A percentile compares a stretch with the other conserved stretches of the same genome.
Conservation (phyloP, 2,113 vertebrate genomes). For the Paracanthobrama guichenoti region DNA sequence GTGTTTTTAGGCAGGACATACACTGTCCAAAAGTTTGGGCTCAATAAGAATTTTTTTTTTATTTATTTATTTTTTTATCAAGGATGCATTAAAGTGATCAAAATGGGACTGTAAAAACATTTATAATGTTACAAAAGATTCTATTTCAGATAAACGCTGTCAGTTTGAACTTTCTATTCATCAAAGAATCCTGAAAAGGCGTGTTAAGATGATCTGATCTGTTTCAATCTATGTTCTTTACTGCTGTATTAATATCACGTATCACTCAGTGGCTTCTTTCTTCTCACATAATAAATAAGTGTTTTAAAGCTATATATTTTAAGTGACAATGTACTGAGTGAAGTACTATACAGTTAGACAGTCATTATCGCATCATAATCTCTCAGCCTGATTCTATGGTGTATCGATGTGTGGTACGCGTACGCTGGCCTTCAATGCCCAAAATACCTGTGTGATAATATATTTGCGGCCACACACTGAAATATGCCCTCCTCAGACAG, state of each 20-base stretch:
- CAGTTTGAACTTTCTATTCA: neutral
- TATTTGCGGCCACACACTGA: neutral
- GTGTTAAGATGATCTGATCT: neutral
- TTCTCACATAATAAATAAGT: neutral
- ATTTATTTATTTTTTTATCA: neutral
- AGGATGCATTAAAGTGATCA: neutral
- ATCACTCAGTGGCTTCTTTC: neutral
- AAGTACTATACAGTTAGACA: neutral
- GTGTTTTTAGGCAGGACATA: neutral
- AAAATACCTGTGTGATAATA: neutral
- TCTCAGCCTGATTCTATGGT: neutral
- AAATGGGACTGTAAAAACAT: neutral
- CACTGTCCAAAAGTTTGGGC: neutral
- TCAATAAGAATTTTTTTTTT: fast-evolving
- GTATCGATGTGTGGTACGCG: neutral
- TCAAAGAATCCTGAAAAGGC: neutral
- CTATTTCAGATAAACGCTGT: too few species aligned
- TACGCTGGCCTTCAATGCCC: neutral
- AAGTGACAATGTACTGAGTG: neutral
- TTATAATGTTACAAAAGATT: neutral
- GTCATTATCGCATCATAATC: neutral
- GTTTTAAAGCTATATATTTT: neutral
- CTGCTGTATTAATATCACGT: too few species aligned
- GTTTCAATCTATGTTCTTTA: neutral
- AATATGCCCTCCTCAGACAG: neutral